Evolutionary conservation across 2,113 vertebrate species (phyloP), one percentile per base, ranked within the genome.

Genomic region (Myotis brandtii): DNA sequence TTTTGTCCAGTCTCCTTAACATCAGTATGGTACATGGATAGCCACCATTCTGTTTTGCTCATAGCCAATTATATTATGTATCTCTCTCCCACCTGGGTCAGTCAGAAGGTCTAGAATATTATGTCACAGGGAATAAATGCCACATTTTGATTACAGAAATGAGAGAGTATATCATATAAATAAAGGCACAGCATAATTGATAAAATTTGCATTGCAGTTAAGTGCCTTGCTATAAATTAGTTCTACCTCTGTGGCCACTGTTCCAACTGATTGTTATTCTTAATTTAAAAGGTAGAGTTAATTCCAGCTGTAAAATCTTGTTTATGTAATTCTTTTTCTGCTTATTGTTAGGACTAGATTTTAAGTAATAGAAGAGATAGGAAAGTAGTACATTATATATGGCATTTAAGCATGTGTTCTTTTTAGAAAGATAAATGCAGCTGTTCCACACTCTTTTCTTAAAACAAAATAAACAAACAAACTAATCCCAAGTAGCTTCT

Each of bases 381-480:
- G 30, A 79, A 72, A 92, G 13, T 48, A 32, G 8, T 17, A 76
- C n/a, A 52, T 80, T 56, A 12, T 73, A 3, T 27, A 21, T 91
- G 56, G 8, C 46, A 84, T 90, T 97, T 48, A 86, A 86, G 66
- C n/a, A 34, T 75, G 9, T 52, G 66, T 59, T 0, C 21, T 25
- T 69, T 88, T 27, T 43, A 25, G 86, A 52, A 64, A 13, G 20
- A 25, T 27, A 88, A 17, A 54, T n/a, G 0, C 11, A 59, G 18
- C 40, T 62, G 37, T 48, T 94, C 4, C 2, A 70, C 14, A 1
- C 2, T 9, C 27, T 54, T 25, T 87, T 46, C 37, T 96, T 77
- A 46, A 88, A 97, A 86, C 9, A 64, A 89, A 79, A 83, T 77
- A 83, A 95, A 43, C 17, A 40, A 81, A 54, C 30, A 40, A 81